These are phyloP conservation scores for Drosophila robusta DNA, from an alignment of 2,888 invertebrate species.

Conservation along the genomic window DNA sequence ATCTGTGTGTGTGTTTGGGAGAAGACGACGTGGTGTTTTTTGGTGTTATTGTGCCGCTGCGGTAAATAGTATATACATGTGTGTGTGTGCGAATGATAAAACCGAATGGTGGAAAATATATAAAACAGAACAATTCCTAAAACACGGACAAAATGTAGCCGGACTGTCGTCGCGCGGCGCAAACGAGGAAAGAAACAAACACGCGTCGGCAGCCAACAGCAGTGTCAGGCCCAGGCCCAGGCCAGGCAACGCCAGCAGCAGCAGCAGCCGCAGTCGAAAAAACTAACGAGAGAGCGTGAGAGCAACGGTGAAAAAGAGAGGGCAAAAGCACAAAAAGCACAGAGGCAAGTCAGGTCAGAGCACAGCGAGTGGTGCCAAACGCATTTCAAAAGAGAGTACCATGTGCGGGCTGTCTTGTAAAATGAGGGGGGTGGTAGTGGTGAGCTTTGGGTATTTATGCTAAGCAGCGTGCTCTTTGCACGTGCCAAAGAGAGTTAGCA, in stretches of 20 bases:
- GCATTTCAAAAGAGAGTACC: constrained; percentile 54
- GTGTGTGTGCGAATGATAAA: constrained; percentile 45
- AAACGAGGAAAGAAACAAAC: constrained; percentile 78
- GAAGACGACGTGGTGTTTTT: constrained; percentile 38
- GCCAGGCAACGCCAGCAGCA: constrained; percentile 15
- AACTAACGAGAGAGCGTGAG: constrained; percentile 39
- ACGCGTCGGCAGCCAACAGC: constrained; percentile 48
- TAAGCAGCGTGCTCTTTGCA: constrained; percentile 40
- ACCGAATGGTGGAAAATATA: constrained; percentile 58
- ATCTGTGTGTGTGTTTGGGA: constrained; percentile 14
- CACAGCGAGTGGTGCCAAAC: constrained; percentile 31
- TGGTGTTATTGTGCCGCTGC: constrained; percentile 27
- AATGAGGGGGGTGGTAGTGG: constrained; percentile 3
- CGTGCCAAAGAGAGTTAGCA: constrained; percentile 44
- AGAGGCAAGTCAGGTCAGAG: constrained; percentile 12
- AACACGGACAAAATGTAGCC: constrained; percentile 72
- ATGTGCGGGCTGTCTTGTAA: constrained; percentile 34
- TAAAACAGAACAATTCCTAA: constrained; percentile 64
- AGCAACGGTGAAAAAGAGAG: constrained; percentile 27
- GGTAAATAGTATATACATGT: constrained; percentile 40
- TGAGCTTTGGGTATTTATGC: constrained; percentile 22
- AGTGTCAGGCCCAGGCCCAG: constrained; percentile 28
- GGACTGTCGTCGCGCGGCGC: constrained; percentile 76
- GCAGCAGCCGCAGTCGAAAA: constrained; percentile 58
- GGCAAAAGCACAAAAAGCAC: constrained; percentile 31